Evolutionary conservation across 2,113 vertebrate genomes (phyloP).

Genomic region (Seriola dumerili): DNA sequence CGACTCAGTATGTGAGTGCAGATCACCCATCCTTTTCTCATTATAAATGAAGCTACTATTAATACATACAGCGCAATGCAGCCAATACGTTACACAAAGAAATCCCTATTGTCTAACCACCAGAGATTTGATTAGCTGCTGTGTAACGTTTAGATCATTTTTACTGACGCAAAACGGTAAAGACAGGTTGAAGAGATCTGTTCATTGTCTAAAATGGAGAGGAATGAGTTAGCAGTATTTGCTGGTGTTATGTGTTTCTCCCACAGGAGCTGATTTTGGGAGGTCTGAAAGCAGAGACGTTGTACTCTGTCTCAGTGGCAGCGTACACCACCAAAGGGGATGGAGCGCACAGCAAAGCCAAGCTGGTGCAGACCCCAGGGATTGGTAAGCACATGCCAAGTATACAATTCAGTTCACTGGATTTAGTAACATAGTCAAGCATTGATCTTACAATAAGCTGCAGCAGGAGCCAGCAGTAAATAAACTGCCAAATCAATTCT

Average conservation of each 20-base stretch:
- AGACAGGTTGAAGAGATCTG: not conserved
- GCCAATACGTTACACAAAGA: constrained; percentile 13
- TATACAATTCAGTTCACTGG: constrained; percentile 51
- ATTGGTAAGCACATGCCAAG: constrained; percentile 86
- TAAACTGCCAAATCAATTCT: constrained; percentile 65
- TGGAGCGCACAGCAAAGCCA: constrained; percentile 92
- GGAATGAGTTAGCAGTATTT: constrained; percentile 13
- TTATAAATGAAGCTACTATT: constrained; percentile 46
- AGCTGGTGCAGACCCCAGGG: constrained; percentile 90
- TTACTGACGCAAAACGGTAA: not conserved
- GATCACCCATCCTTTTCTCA: constrained; percentile 38
- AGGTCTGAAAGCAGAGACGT: constrained; percentile 91
- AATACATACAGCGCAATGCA: constrained; percentile 28
- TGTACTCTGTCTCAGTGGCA: constrained; percentile 93
- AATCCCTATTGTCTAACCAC: constrained; percentile 24
- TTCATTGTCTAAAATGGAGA: constrained; percentile 4
- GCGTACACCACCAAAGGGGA: constrained; percentile 98
- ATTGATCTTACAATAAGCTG: constrained; percentile 65
- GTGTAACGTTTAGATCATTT: not conserved
- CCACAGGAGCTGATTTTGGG: constrained; percentile 92
- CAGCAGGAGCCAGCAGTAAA: constrained; percentile 52
- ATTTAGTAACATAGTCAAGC: constrained; percentile 64
- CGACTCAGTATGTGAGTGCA: constrained; percentile 94
- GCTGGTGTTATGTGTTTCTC: constrained; percentile 33
- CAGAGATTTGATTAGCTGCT: constrained; percentile 12